phyloP scores from a whole-genome alignment of 35 echinoderm and acorn worm genomes.

The Eucidaris tribuloides region DNA sequence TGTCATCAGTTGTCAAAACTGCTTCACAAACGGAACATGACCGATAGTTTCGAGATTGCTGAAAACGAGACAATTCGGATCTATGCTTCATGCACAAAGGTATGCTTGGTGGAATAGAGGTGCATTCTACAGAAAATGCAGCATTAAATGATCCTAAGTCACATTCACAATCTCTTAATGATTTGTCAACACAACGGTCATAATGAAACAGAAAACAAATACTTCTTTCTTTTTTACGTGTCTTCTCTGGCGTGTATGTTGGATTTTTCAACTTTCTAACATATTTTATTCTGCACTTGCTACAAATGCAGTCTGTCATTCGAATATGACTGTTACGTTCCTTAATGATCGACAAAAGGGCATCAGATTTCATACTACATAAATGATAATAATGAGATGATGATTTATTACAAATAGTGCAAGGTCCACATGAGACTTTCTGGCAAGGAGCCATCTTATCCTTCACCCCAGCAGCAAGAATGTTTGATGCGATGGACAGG shows the following conservation, averaged over 20 bases:
- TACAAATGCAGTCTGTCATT: constrained; percentile 28
- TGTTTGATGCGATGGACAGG: too few relatives aligned
- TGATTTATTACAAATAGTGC: neutral
- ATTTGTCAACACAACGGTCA: neutral
- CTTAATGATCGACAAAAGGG: neutral
- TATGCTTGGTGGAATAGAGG: neutral
- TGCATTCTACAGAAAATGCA: constrained; percentile 17
- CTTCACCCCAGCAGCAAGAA: constrained; percentile 6
- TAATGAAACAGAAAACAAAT: constrained; percentile 19
- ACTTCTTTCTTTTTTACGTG: constrained; percentile 18
- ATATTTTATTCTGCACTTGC: neutral
- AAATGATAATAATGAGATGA: constrained; percentile 7
- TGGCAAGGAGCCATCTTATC: constrained; percentile 1
- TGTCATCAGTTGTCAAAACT: neutral
- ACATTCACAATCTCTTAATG: constrained; percentile 2
- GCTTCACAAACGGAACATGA: constrained; percentile 2
- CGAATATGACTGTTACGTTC: neutral
- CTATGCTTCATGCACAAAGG: constrained; percentile 12
- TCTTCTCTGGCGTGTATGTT: neutral
- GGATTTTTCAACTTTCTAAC: constrained; percentile 13
- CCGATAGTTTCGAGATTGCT: neutral
- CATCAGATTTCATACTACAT: constrained; percentile 16
- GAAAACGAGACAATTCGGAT: constrained; percentile 2
- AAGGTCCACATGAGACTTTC: constrained; percentile 9
- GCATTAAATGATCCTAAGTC: neutral